phyloP scores from a whole-genome alignment of 2,888 invertebrate species.

The Drosophila monieri region DNA sequence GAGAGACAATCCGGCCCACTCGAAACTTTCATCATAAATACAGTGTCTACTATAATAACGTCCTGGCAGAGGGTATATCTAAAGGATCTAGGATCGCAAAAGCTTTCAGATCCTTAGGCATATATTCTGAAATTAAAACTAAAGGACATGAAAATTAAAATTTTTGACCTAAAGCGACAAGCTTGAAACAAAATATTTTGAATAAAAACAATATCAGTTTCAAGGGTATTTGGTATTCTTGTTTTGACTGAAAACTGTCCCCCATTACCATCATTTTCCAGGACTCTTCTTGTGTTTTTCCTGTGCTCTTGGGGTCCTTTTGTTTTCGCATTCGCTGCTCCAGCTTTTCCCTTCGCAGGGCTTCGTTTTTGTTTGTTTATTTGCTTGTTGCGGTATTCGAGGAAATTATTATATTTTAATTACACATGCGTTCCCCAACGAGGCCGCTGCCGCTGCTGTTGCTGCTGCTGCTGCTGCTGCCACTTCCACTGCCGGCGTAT shows the following conservation, averaged over 20 bases:
- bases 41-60: conserved; percentile 18
- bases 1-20: conserved; percentile 37
- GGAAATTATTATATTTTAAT: conserved; percentile 79
- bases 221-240: not conserved
- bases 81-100: not conserved
- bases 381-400: conserved; percentile 52
- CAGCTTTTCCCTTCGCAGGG: conserved; percentile 32
- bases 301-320: conserved; percentile 20
- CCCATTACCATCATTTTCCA: not conserved
- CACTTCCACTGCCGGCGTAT: no score
- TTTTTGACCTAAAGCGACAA: no score
- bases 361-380: conserved; percentile 29
- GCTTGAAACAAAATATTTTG: no score
- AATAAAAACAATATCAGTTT: not conserved
- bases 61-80: not conserved
- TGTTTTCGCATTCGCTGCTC: conserved; percentile 36
- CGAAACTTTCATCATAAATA: conserved; percentile 72
- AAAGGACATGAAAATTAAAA: no score
- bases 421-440: conserved; percentile 67
- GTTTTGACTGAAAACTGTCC: not conserved
- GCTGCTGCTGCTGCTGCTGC: not conserved
- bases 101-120: not conserved
- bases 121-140: no score
- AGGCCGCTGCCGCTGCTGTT: conserved; percentile 15
- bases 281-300: conserved; percentile 18